Conservation (phyloP, 2,113 vertebrate species). For the Serilophus lunatus region DNA sequence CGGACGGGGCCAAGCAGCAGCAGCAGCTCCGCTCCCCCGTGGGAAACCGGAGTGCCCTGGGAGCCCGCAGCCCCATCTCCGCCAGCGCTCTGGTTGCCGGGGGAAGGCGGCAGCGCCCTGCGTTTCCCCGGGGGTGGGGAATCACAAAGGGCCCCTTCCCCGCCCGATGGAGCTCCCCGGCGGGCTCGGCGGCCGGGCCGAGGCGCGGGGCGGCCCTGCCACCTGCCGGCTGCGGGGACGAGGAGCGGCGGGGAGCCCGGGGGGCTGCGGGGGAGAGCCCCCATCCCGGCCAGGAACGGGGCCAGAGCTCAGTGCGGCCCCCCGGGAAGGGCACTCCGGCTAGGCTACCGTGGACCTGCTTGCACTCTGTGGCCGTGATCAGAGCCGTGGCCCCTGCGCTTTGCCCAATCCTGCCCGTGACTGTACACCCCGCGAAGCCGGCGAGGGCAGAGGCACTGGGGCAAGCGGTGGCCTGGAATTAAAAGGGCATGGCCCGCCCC, state of each 20-base stretch:
- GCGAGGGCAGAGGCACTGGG: not conserved
- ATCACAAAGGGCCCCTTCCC: not conserved
- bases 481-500: not conserved
- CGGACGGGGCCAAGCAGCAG: not conserved
- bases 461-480: not conserved
- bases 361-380: not conserved
- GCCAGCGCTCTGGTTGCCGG: not conserved
- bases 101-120: not conserved
- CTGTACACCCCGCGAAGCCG: not conserved
- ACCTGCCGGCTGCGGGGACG: slow-evolving; percentile 31
- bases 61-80: not conserved
- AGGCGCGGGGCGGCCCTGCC: slow-evolving; percentile 45
- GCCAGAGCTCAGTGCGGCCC: not conserved
- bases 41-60: not conserved
- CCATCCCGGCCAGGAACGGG: not conserved
- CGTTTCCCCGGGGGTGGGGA: not conserved
- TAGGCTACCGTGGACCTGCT: not conserved
- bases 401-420: not conserved
- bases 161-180: not conserved
- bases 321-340: not conserved
- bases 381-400: not conserved
- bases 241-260: not conserved
- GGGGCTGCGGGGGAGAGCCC: not conserved
- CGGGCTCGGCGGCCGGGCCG: not conserved
- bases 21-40: not conserved